A percentile compares a stretch with the other conserved stretches of the same genome.
phyloP scores from a whole-genome alignment of 2,113 vertebrate species.

The Pipra filicauda region DNA sequence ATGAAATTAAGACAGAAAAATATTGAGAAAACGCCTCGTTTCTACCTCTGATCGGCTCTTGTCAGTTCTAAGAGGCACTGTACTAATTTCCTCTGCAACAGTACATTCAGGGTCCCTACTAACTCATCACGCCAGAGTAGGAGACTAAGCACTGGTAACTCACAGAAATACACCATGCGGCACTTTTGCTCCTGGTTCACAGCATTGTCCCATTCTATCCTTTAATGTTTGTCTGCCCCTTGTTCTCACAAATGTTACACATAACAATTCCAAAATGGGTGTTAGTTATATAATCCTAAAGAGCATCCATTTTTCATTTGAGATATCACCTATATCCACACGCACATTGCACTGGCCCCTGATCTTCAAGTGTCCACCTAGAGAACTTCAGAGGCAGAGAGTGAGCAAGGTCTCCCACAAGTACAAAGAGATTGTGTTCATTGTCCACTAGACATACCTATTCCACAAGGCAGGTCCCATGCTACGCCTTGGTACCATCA shows the following conservation, averaged over 20 bases:
- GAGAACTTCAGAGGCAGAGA: not conserved
- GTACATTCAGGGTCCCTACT: not conserved
- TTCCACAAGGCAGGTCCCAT: not conserved
- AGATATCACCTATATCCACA: not conserved
- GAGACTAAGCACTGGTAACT: rapidly evolving
- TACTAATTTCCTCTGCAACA: not conserved
- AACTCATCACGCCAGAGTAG: not conserved
- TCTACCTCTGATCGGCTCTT: not conserved
- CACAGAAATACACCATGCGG: not conserved
- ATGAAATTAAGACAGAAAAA: not conserved
- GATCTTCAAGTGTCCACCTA: not conserved
- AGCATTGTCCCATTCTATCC: not conserved
- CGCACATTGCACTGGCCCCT: not conserved
- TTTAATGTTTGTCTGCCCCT: not conserved
- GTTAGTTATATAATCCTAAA: not conserved
- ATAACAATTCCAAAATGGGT: not conserved
- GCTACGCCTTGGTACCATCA: not conserved
- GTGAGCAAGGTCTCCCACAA: not conserved
- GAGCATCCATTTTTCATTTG: not conserved
- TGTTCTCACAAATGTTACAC: not conserved
- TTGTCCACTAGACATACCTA: not conserved
- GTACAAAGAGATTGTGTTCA: not conserved
- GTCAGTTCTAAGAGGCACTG: not conserved
- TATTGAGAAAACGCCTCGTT: not conserved
- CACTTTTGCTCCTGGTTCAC: not conserved